Conservation (phyloP, 2,888 invertebrate genomes). For the Epinotia demarniana region DNA sequence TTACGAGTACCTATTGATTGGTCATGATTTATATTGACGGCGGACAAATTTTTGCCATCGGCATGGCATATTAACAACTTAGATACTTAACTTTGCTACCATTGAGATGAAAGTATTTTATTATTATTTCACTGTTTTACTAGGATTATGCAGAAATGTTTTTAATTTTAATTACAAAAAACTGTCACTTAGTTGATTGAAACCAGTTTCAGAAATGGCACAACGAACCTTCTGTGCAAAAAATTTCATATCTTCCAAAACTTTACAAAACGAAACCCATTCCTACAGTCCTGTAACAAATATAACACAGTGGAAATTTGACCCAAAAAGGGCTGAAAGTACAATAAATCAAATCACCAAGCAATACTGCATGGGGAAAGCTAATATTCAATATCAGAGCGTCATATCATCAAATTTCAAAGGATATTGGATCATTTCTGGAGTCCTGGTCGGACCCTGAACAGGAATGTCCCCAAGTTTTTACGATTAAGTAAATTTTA, state of each 20-base stretch:
- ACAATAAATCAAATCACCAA: constrained; percentile 35
- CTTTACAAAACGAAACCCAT: not conserved
- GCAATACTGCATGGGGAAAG: constrained; percentile 18
- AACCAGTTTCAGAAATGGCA: too few relatives aligned
- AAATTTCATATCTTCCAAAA: not conserved
- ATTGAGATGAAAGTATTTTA: too few relatives aligned
- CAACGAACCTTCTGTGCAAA: too few relatives aligned
- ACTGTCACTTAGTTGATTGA: too few relatives aligned
- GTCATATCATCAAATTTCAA: constrained; percentile 43
- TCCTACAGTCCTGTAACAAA: not conserved
- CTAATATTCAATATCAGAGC: constrained; percentile 39
- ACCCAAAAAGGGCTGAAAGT: constrained; percentile 29
- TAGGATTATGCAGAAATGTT: too few relatives aligned
- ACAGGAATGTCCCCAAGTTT: constrained; percentile 56
- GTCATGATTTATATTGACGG: too few relatives aligned
- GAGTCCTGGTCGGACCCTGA: constrained; percentile 19
- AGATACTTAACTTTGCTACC: too few relatives aligned
- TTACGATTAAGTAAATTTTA: constrained; percentile 74
- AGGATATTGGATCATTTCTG: constrained; percentile 41
- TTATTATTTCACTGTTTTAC: too few relatives aligned
- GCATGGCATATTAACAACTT: too few relatives aligned
- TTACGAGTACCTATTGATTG: too few relatives aligned
- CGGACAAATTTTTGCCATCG: too few relatives aligned
- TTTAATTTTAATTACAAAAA: too few relatives aligned
- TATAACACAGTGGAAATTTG: constrained; percentile 23